Percentiles rank a stretch among this genome's conserved stretches.
phyloP scores from a whole-genome alignment of 2,113 vertebrate genomes.

The Diphyllodes magnificus region DNA sequence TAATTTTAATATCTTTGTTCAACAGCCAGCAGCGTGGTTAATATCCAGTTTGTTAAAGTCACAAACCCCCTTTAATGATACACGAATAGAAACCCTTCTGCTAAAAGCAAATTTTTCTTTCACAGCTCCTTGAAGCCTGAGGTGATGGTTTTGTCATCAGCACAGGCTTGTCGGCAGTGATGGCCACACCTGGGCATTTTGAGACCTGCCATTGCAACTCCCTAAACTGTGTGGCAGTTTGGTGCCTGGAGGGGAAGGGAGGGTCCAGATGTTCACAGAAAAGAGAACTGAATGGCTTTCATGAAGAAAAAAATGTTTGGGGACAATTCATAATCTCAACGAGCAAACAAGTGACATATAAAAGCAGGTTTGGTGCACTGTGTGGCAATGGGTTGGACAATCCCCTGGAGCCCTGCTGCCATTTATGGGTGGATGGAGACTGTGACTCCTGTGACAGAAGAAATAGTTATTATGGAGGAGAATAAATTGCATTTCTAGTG shows the following conservation, averaged over 20 bases:
- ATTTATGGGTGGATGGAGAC: not conserved
- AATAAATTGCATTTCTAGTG: not conserved
- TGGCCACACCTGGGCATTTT: not conserved
- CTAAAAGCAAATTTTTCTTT: not conserved
- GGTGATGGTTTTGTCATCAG: not conserved
- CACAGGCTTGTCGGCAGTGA: fast-evolving
- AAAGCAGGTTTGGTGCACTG: not conserved
- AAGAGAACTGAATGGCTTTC: not conserved
- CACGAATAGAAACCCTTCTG: not conserved
- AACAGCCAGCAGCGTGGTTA: not conserved
- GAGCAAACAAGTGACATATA: not conserved
- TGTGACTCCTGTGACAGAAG: not conserved
- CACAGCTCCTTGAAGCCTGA: not conserved
- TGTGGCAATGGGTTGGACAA: not conserved
- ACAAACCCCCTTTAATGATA: not conserved
- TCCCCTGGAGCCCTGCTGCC: not conserved
- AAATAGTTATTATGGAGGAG: not conserved
- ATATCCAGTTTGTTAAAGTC: not conserved
- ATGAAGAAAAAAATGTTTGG: not conserved
- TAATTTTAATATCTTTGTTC: not conserved
- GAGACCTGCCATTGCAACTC: not conserved
- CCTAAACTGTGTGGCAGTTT: not conserved
- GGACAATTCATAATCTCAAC: not conserved
- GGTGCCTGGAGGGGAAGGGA: not conserved
- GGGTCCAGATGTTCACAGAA: not conserved